Conservation (phyloP, 2,888 invertebrate genomes). For the Orgyia antiqua region DNA sequence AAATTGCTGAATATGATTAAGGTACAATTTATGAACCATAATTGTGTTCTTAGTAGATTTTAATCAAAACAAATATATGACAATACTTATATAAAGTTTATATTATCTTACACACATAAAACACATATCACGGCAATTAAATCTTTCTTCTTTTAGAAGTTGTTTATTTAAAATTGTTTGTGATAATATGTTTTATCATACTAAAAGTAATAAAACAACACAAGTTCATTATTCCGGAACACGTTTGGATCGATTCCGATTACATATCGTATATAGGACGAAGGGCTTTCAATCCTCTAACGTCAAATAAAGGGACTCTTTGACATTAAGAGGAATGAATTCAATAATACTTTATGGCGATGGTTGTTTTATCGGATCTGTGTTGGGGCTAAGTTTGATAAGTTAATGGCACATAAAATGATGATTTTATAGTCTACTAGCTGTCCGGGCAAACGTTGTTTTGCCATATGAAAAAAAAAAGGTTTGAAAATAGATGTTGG, state of each 20-base stretch:
- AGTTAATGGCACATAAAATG: background rate
- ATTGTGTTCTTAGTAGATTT: too few relatives aligned
- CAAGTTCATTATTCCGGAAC: slow-evolving; percentile 12
- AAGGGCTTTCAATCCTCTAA: slow-evolving; percentile 24
- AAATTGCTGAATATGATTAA: too few relatives aligned
- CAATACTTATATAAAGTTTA: too few relatives aligned
- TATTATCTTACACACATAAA: too few relatives aligned
- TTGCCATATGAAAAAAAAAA: too few relatives aligned
- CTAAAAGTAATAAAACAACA: slow-evolving; percentile 11
- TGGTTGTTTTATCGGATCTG: slow-evolving; percentile 24
- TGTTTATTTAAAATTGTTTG: slow-evolving; percentile 10
- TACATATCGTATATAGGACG: slow-evolving; percentile 20
- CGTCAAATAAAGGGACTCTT: slow-evolving; percentile 37
- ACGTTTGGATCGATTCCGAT: slow-evolving; percentile 25
- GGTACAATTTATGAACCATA: too few relatives aligned
- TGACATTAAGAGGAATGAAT: slow-evolving; percentile 40
- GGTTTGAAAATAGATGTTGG: too few relatives aligned
- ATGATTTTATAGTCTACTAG: too few relatives aligned
- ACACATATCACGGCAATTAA: too few relatives aligned
- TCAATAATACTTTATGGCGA: slow-evolving; percentile 37
- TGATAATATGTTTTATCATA: slow-evolving; percentile 4
- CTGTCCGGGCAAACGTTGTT: too few relatives aligned
- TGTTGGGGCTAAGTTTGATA: slow-evolving; percentile 11
- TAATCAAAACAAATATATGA: too few relatives aligned
- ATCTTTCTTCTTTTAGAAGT: too few relatives aligned